Evolutionary conservation across 2,113 vertebrate species (phyloP), one percentile per base, ranked within the genome.

Genomic region (Pseudopipra pipra): DNA sequence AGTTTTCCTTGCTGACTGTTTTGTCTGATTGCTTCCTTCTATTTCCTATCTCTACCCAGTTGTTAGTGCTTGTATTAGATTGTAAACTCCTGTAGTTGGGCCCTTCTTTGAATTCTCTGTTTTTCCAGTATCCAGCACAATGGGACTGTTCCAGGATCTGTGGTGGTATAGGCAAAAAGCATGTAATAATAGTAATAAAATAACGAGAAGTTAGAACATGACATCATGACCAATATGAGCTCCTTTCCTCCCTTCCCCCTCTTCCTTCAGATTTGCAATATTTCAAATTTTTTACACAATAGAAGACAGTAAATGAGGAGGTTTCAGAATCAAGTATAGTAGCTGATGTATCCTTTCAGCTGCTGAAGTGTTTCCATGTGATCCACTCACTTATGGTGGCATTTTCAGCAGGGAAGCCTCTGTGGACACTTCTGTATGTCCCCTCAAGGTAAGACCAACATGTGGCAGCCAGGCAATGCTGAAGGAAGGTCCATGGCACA

Each of bases 1-100:
- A 65, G 4, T 66, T 97, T 76, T 73, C 71, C 46, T 94, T 79
- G 52, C 66, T 73, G 80, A 62, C 44, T 14, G 3, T 79, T 85
- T 85, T 86, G 22, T 88, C 83, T 77, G 37, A 84, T 95, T 74
- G 27, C 71, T 77, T 81, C 51, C 59, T 80, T 88, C 12, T 43
- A 43, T 76, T 82, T 85, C 62, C 67, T 65, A 27, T 65, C 63
- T 44, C 3, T 71, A 22, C 23, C 9, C 9, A 0, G n/a, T 71
- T 77, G 46, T 55, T 90, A 62, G 1, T 73, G 54, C 75, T 62
- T 88, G 41, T 66, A 17, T 85, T 70, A 44, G 37, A 30, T n/a
- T 83, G 41, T 58, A 46, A 83, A 20, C 43, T 83, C 43, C 75
- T 81, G 43, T 49, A 46, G 25, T 11, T 1, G 1, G 12, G 14